Evolutionary conservation across 2,797 vertebrate species (phyloP), one percentile per base, ranked within the genome.

Genomic region (Melanotaenia trifasciata): DNA sequence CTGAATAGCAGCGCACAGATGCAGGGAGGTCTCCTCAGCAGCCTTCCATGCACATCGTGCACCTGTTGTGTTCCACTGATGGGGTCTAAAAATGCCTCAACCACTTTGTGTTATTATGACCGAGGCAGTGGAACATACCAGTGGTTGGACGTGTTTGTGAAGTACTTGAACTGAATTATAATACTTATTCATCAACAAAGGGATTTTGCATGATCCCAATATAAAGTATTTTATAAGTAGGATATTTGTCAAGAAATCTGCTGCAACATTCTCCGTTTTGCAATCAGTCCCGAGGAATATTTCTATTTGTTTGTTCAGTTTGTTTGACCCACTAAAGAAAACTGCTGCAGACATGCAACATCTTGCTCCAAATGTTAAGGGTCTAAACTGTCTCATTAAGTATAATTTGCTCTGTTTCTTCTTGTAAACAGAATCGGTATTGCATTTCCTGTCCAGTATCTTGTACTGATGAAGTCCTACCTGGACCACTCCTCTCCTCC

Each of bases 1-100:
- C 64, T 88, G 88, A 91, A 89, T 90, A 64, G 84, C 78, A 38
- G 73, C 73, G 72, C 66, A 79, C 85, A 88, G 85, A 89, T 81
- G 78, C 83, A 80, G 78, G 89, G 80, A 85, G 85, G 84, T 81
- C 83, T 81, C 65, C 61, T 65, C 70, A 70, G 79, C 68, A 62
- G 10, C 66, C 13, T 45, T 18, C 67, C 47, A 66, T 69, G 53
- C 74, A 67, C 33, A 74, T 70, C 72, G 76, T 76, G 86, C 86
- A 90, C 86, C 90, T 90, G 90, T 88, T 88, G 78, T 84, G 61
- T 22, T 28, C 51, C 33, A 35, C 76, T 51, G 80, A 80, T 50
- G 65, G 69, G 72, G 54, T n/a, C 79, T 65, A 45, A 65, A 87
- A 84, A 86, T 78, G 86, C 74, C 72, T 81, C 38, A 67, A 83